Base-by-base conservation (phyloP, 2,888 invertebrate genomes). In the Drosophila testacea region DNA sequence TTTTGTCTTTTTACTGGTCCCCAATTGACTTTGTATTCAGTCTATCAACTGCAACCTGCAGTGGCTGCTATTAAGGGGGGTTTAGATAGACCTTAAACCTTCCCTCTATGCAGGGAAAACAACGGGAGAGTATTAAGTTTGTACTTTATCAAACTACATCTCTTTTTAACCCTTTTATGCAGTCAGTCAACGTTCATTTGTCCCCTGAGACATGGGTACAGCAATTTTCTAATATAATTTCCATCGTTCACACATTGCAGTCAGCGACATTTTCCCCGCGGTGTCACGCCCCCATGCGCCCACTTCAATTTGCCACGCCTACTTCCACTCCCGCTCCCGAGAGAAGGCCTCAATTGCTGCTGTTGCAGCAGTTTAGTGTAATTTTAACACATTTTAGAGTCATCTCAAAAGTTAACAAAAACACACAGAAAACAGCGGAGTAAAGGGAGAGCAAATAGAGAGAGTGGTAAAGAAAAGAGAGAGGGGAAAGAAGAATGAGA, bases 181-280 rank as follows among this genome's bases (percentile, higher is more conserved):
- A 63, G 66, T 54, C 59, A 41, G 46, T 69, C 57, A 52, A 62
- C 63, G 57, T 54, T 66, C 69, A 59, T 66, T 28, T 56, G 64
- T 54, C 60, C 51, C 57, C 16, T 57, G 68, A 44, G 66, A 50
- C 13, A 22, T 16, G 60, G 59, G 61, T 62, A 46, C 62, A 69
- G 62, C 74, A 71, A 73, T 57, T 68, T 65, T 67, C 70, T 73
- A 71, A 73, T 74, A 75, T 67, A 66, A 80, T 81, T 81, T 81
- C 47, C 57, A 36, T 7, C 57, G 51, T 32, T 52, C 51, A 30
- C 57, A 60, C 51, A 57, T 55, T 50, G 42, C 59, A 66, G 57
- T 62, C 66, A 56, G 67, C 63, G 73, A 71, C 71, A 73, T 50
- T 62, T 70, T 57, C 54, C 54, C 16, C 16, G 59, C 6, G 22